Conservation (phyloP, 2,113 vertebrate species). For the Ardeotis arabs region DNA sequence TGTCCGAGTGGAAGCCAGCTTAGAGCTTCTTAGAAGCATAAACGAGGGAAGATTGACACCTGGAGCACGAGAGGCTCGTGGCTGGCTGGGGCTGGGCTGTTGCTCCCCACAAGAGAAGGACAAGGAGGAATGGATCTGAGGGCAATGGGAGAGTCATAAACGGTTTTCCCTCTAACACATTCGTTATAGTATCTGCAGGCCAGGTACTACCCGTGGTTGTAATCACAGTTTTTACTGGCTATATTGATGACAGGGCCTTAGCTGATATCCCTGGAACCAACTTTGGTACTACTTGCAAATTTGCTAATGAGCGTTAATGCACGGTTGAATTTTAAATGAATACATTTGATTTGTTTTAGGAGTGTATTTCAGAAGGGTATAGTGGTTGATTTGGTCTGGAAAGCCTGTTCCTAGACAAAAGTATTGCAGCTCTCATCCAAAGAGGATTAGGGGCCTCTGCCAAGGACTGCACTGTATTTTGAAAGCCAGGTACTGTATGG, state of each 20-base stretch:
- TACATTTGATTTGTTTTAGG: not conserved
- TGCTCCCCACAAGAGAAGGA: not conserved
- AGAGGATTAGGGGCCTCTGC: not conserved
- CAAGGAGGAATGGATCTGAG: not conserved
- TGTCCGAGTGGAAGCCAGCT: not conserved
- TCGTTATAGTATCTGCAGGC: not conserved
- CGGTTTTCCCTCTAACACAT: not conserved
- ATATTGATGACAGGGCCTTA: not conserved
- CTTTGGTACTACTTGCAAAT: not conserved
- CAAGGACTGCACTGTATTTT: not conserved
- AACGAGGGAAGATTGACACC: not conserved
- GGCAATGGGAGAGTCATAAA: not conserved
- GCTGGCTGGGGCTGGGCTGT: not conserved
- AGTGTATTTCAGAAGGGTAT: not conserved
- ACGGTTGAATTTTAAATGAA: not conserved
- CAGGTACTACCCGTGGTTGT: not conserved
- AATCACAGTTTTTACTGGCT: not conserved
- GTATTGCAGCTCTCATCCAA: not conserved
- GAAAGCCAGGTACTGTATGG: not conserved
- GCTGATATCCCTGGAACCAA: not conserved
- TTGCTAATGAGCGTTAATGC: not conserved
- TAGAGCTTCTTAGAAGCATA: not conserved
- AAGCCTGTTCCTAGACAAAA: not conserved
- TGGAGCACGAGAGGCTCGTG: rapidly evolving
- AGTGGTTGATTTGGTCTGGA: not conserved